Conservation (phyloP, 2,888 invertebrate genomes). For the Drosophila greeni region DNA sequence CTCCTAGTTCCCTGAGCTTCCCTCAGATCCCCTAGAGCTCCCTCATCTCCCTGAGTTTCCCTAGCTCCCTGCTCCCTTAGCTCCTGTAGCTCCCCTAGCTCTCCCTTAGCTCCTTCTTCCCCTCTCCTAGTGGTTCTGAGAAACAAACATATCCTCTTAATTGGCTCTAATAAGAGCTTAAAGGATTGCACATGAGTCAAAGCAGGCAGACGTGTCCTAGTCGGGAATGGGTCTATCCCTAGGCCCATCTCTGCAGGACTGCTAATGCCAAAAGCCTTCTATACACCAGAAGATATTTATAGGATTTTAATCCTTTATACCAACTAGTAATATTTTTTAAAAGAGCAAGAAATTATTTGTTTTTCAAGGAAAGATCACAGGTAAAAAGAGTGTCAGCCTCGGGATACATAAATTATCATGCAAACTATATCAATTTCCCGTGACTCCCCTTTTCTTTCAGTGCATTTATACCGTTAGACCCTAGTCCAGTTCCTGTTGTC, state of each 20-base stretch:
- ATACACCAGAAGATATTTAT: neutral
- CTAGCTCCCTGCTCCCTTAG: neutral
- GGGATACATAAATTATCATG: no score
- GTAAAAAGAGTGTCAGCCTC: no score
- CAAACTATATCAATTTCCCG: neutral
- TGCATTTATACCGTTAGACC: neutral
- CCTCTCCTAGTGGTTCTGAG: constrained; percentile 10
- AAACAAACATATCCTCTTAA: constrained; percentile 44
- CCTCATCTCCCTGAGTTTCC: neutral
- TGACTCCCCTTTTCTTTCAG: neutral
- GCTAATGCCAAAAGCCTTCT: neutral
- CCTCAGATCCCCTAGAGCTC: no score
- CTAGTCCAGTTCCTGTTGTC: neutral
- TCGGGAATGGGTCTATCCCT: neutral
- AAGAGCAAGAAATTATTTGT: neutral
- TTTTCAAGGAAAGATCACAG: no score
- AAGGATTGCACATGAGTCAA: constrained; percentile 38
- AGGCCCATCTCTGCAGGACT: neutral
- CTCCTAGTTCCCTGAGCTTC: neutral
- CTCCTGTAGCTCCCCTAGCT: neutral
- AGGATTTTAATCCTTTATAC: neutral
- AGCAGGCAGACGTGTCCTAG: constrained; percentile 3
- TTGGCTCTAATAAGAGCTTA: constrained; percentile 53
- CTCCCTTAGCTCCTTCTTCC: neutral
- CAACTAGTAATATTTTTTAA: neutral